Base-by-base conservation (phyloP, 2,888 invertebrate genomes). In the Erebia ligea region DNA sequence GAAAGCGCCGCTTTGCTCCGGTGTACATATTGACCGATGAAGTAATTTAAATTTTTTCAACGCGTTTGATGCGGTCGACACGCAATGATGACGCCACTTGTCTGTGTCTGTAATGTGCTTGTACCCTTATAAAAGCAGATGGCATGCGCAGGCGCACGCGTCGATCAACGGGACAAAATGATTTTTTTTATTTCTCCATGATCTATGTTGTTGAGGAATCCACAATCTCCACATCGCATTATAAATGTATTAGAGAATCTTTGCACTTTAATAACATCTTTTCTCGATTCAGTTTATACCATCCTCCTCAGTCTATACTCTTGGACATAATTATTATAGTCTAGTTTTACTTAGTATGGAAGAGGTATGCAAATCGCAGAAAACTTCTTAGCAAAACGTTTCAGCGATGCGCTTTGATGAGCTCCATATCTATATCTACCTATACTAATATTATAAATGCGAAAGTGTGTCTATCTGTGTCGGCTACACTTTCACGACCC, bases 211-310 rank as follows among this genome's bases (percentile, higher is more conserved):
- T 17, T n/a, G 52, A 54, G 54, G 54, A 54, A 54, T 54, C 10
- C 19, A 54, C 65, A 56, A 13, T 34, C 17, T n/a, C 21, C 25
- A 42, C 25, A 45, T 45, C n/a, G 6, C 21, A 21, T 42, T 17
- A 56, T 42, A 63, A 64, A 65, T 4, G 58, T 25, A 40, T 6
- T 52, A 21, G 15, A 69, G 54, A 54, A 19, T 54, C 54, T 19
- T 17, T 19, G 54, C 19, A 9, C 52, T 9, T 52, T 52, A 17
- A 52, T 52, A 52, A 19, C 17, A 17, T 50, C 50, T 3, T 19
- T 2, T 2, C 17, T 3, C 9, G 17, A 52, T 52, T 17, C 8
- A 6, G 8, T 9, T n/a, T 52, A n/a, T 8, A 52, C 1, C 15
- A n/a, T 15, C 15, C 9, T 17, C 17, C 2, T 50, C n/a, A n/a